Evolutionary conservation across 2,888 invertebrate species (phyloP).

Genomic region (Drosophila peninsularis): DNA sequence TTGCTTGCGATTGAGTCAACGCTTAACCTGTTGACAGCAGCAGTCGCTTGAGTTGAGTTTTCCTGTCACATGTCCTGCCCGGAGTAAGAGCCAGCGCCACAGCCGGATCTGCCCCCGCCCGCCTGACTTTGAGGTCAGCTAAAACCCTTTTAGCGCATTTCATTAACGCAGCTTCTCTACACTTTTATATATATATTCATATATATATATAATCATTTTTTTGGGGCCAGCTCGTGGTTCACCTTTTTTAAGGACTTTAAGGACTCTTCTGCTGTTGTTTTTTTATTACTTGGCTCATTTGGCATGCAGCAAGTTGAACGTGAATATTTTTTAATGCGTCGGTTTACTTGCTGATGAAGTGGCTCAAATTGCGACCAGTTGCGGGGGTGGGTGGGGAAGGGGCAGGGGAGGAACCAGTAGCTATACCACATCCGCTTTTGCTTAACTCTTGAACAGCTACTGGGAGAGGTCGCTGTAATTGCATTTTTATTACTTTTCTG

Average conservation of each 20-base stretch:
- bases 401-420: neutral
- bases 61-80: conserved; percentile 26
- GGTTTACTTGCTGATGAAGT: conserved; percentile 81
- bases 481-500: conserved; percentile 80
- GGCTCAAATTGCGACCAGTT: conserved; percentile 69
- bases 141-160: conserved; percentile 77
- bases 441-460: conserved; percentile 30
- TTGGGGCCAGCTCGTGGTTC: conserved; percentile 21
- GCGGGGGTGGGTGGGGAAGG: neutral
- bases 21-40: conserved; percentile 57
- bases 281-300: conserved; percentile 69
- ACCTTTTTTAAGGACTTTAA: conserved; percentile 49
- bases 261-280: conserved; percentile 17
- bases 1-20: conserved; percentile 6
- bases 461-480: conserved; percentile 65
- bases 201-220: conserved; percentile 1
- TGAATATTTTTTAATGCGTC: conserved; percentile 73
- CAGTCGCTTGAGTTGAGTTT: conserved; percentile 4
- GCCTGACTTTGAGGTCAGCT: conserved; percentile 61
- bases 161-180: conserved; percentile 53
- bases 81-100: neutral
- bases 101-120: neutral
- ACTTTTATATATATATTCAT: neutral
- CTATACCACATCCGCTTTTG: conserved; percentile 43
- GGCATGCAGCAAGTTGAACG: conserved; percentile 68